These are phyloP conservation scores for Crotalus helleri DNA, from an alignment of 2,113 vertebrate species.

Conservation along the genomic window DNA sequence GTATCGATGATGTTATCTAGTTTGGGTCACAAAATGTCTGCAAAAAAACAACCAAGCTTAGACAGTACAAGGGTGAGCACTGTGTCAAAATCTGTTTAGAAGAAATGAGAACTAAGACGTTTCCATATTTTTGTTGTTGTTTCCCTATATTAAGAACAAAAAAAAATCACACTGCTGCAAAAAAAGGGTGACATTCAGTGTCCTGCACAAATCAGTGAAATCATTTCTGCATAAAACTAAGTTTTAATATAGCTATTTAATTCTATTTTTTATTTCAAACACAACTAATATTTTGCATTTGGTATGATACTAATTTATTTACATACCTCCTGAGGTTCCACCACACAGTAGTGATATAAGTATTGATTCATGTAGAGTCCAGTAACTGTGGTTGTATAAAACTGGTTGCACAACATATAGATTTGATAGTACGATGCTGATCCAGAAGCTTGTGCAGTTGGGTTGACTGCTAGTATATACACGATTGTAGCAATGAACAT, in stretches of 20 bases:
- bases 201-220: background rate
- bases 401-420: conserved; percentile 79
- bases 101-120: background rate
- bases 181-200: background rate
- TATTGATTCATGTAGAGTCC: conserved; percentile 85
- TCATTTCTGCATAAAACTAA: background rate
- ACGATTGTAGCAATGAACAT: conserved; percentile 85
- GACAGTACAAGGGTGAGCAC: background rate
- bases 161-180: background rate
- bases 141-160: background rate
- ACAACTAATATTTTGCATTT: background rate
- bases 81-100: background rate
- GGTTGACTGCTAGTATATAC: conserved; percentile 85
- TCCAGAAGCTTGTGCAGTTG: conserved; percentile 79
- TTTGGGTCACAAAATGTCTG: background rate
- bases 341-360: conserved; percentile 90
- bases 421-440: conserved; percentile 81
- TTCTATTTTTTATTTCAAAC: background rate
- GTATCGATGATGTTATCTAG: background rate
- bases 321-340: conserved; percentile 90
- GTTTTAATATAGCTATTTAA: background rate
- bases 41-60: background rate
- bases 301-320: background rate
- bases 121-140: background rate
- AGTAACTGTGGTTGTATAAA: conserved; percentile 67